A percentile compares a stretch with the other conserved stretches of the same genome.
phyloP scores from a whole-genome alignment of 2,113 vertebrate species.

The Gorsachius goisagi region DNA sequence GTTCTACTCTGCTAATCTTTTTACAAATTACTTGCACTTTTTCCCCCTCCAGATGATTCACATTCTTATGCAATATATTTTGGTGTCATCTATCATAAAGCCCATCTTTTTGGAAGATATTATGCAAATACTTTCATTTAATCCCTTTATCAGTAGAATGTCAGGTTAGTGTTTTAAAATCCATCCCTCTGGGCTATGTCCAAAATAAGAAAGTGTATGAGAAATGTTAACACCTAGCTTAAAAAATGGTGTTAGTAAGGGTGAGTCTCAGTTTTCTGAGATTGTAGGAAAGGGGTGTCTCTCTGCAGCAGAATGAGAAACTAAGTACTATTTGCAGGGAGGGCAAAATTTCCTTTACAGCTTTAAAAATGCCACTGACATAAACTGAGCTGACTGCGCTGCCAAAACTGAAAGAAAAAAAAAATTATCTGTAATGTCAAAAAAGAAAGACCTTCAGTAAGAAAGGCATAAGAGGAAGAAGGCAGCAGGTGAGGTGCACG shows the following conservation, averaged over 20 bases:
- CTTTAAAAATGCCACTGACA: neutral
- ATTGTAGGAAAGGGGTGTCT: neutral
- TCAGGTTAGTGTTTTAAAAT: constrained; percentile 42
- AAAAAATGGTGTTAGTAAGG: neutral
- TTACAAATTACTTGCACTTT: constrained; percentile 11
- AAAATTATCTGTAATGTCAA: neutral
- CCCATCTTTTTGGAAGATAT: neutral
- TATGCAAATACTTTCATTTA: constrained; percentile 44
- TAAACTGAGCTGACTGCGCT: neutral
- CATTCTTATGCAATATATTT: constrained; percentile 21
- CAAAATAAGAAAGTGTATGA: neutral
- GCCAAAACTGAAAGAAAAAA: neutral
- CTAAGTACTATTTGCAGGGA: neutral
- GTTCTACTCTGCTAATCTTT: neutral
- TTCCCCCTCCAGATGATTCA: neutral
- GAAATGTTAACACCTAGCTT: neutral
- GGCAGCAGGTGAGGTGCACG: neutral
- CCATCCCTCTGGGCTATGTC: neutral
- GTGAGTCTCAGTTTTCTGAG: neutral
- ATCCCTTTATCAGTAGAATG: constrained; percentile 39
- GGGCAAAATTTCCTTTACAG: neutral
- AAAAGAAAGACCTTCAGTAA: neutral
- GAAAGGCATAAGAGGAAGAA: neutral
- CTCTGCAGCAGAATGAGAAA: neutral
- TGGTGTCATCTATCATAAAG: constrained; percentile 26